Evolutionary conservation across 2,797 vertebrate species (phyloP).

Genomic region (Chloroceryle amazona): DNA sequence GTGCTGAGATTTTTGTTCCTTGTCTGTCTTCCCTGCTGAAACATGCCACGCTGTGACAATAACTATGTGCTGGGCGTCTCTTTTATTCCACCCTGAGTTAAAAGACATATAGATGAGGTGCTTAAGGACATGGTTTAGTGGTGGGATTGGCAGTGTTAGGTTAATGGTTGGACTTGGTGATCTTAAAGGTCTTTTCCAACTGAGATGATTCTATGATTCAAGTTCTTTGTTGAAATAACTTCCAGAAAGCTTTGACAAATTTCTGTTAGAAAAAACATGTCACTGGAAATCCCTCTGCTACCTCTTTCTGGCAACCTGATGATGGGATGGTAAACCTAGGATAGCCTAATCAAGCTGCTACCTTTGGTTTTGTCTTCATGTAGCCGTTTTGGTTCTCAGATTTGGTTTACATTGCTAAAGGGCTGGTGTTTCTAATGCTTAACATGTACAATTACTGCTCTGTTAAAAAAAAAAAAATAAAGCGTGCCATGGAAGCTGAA

Average conservation of each 20-base stretch:
- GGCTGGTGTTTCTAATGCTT: neutral
- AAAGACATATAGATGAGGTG: no score
- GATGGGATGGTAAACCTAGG: neutral
- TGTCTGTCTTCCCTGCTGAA: neutral
- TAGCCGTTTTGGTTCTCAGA: neutral
- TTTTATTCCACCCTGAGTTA: neutral
- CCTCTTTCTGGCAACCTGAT: neutral
- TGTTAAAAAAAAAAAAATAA: neutral
- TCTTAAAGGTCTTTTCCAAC: no score
- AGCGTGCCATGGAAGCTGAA: slow-evolving; percentile 4
- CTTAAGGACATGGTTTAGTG: no score
- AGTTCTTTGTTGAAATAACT: neutral
- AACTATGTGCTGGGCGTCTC: neutral
- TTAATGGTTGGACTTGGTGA: no score
- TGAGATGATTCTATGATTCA: no score
- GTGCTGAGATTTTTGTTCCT: neutral
- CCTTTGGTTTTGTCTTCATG: neutral
- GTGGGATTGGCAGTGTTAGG: no score
- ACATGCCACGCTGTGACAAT: neutral
- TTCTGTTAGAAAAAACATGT: neutral
- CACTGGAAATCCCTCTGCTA: neutral
- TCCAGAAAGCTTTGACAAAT: neutral
- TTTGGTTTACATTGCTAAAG: neutral
- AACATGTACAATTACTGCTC: neutral
- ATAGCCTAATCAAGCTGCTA: neutral